Percentiles rank a stretch among this genome's conserved stretches.
phyloP scores from a whole-genome alignment of 2,888 invertebrate genomes.

The Pteria penguin region DNA sequence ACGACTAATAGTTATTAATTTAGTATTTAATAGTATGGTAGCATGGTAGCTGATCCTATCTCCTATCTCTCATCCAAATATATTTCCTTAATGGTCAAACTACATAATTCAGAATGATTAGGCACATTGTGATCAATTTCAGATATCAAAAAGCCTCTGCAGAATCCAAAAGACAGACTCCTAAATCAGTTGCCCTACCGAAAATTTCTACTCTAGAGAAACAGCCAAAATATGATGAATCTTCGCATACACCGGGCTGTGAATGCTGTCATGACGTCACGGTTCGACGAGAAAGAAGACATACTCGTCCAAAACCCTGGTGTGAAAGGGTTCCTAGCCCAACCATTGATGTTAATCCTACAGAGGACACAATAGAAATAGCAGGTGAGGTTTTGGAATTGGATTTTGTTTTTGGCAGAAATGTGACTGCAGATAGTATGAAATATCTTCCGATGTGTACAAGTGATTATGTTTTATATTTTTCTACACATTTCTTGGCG shows the following conservation, averaged over 20 bases:
- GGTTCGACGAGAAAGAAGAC: slow-evolving; percentile 26
- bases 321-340: slow-evolving; percentile 9
- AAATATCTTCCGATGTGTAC: too few species aligned
- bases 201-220: not conserved
- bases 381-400: not conserved
- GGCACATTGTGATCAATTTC: too few species aligned
- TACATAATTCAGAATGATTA: too few species aligned
- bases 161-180: slow-evolving; percentile 7
- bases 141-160: slow-evolving; percentile 3
- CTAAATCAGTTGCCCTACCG: not conserved
- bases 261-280: slow-evolving; percentile 34
- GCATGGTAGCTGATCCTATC: too few species aligned
- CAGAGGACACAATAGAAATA: not conserved
- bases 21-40: too few species aligned
- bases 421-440: not conserved
- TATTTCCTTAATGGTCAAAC: too few species aligned
- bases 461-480: too few species aligned
- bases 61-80: too few species aligned
- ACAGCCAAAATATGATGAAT: not conserved
- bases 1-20: too few species aligned
- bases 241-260: slow-evolving; percentile 17
- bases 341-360: slow-evolving; percentile 5
- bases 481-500: too few species aligned
- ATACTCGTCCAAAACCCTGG: slow-evolving; percentile 36
- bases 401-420: not conserved